Evolutionary conservation across 2,797 vertebrate species (phyloP).

Genomic region (Mustela erminea): DNA sequence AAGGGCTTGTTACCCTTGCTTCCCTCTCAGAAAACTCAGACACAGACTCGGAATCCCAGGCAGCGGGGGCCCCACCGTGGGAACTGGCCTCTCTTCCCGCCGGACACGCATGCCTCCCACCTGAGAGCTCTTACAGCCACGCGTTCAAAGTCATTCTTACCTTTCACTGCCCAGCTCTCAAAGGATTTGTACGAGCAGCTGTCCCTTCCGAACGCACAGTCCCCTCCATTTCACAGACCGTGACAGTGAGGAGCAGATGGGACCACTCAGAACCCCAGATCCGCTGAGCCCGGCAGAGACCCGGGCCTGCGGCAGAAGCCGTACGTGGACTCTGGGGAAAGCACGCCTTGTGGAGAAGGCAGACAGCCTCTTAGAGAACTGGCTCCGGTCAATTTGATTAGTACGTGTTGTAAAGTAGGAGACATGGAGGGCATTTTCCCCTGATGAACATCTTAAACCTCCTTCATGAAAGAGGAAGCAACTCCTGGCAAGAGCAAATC

Average conservation of each 20-base stretch:
- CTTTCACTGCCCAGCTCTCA: neutral
- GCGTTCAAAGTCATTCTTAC: neutral
- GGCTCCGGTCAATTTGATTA: neutral
- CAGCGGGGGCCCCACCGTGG: neutral
- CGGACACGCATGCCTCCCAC: rapidly evolving
- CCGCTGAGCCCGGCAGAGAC: neutral
- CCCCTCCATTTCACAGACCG: neutral
- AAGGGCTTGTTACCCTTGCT: neutral
- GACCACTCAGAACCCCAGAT: neutral
- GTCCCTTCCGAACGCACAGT: neutral
- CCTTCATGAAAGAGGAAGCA: neutral
- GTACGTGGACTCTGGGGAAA: rapidly evolving
- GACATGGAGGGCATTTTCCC: neutral
- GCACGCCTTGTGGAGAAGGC: neutral
- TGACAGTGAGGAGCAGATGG: neutral
- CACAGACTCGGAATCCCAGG: neutral
- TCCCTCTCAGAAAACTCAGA: neutral
- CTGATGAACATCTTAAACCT: neutral
- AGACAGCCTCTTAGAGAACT: neutral
- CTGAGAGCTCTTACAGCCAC: neutral
- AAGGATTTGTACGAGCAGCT: neutral
- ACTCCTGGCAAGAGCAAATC: conserved; percentile 22
- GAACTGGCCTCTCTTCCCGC: neutral
- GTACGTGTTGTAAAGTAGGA: neutral
- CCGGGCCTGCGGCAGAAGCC: neutral